Evolutionary conservation across 2,113 vertebrate genomes (phyloP), one percentile per base, ranked within the genome.

Genomic region (Tenrec ecaudatus): DNA sequence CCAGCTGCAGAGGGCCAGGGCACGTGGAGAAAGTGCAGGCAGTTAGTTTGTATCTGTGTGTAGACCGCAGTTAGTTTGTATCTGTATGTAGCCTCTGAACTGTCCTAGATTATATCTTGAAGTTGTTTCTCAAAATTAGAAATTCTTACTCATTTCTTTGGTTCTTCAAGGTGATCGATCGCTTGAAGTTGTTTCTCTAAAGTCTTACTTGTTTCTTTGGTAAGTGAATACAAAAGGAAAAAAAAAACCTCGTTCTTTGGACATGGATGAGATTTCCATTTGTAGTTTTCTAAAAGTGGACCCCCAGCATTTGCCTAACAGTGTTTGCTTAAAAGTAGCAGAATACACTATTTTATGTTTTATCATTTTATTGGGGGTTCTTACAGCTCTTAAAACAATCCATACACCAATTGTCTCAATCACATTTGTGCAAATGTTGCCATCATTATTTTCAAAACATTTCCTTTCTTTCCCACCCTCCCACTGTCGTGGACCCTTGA

Each of bases 181-280:
- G n/a, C 81, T 86, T 73, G 43, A 90, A 85, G 62, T 85, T 75
- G 53, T 94, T 84, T 80, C 38, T 81, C 43, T 86, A 33, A 92
- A 53, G 47, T 89, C 43, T 60, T 15, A n/a, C 33, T 76, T 64
- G 19, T 92, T 88, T 85, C 80, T 88, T 86, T 88, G 31, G 25
- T 88, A 78, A 92, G 23, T 77, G 33, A 80, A 73, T 78, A 58
- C 40, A 36, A 47, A 94, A 47, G 16, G 23, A n/a, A 82, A 90
- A 53, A 53, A 40, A 80, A 84, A 68, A 6, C 33, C 6, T 79
- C 0, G 14, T 64, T 76, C 36, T 62, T 68, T 76, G 7, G 20
- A 22, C 73, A 84, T 89, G 43, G 22, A 76, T n/a, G n/a, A 12
- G 80, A 58, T 89, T 91, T 91, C 36, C 57, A 43, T 78, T 88